Conservation (phyloP, 2,888 invertebrate species). For the Drosophila prostipennis region DNA sequence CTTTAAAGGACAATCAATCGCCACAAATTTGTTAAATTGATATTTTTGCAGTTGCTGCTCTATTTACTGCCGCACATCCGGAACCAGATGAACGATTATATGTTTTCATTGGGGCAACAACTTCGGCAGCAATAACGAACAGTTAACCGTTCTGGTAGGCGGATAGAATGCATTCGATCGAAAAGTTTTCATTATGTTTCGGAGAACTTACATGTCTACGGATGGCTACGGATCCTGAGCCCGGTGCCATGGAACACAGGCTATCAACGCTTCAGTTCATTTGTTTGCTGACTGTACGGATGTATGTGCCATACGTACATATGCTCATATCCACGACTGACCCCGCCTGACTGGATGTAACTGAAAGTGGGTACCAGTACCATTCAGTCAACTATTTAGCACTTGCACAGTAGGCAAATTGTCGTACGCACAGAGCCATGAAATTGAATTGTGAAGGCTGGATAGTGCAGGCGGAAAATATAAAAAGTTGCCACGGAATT, state of each 20-base stretch:
- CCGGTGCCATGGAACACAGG: constrained; percentile 30
- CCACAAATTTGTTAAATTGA: constrained; percentile 15
- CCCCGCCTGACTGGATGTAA: constrained; percentile 10
- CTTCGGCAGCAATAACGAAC: constrained; percentile 19
- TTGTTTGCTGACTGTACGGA: constrained; percentile 61
- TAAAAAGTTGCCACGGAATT: constrained; percentile 4
- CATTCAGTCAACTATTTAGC: constrained; percentile 77
- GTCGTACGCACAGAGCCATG: constrained; percentile 78
- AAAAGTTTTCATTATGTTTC: constrained; percentile 76
- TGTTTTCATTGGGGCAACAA: constrained; percentile 53
- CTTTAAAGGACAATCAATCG: constrained; percentile 51
- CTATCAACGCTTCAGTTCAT: constrained; percentile 73
- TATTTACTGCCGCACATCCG: constrained; percentile 56
- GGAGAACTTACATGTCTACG: constrained; percentile 23
- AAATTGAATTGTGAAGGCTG: constrained; percentile 75
- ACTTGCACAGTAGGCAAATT: constrained; percentile 67
- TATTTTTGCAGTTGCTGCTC: constrained; percentile 38
- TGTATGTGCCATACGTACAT: background rate
- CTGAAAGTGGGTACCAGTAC: constrained; percentile 47
- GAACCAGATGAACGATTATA: constrained; percentile 68
- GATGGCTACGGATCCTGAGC: constrained; percentile 14
- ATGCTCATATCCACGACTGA: constrained; percentile 8
- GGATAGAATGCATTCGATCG: constrained; percentile 73
- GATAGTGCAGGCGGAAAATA: constrained; percentile 5
- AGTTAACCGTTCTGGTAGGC: constrained; percentile 45